A percentile compares a stretch with the other conserved stretches of the same genome.
Evolutionary conservation across 2,797 vertebrate species (phyloP).

Genomic region (Thripadectes ignobilis): DNA sequence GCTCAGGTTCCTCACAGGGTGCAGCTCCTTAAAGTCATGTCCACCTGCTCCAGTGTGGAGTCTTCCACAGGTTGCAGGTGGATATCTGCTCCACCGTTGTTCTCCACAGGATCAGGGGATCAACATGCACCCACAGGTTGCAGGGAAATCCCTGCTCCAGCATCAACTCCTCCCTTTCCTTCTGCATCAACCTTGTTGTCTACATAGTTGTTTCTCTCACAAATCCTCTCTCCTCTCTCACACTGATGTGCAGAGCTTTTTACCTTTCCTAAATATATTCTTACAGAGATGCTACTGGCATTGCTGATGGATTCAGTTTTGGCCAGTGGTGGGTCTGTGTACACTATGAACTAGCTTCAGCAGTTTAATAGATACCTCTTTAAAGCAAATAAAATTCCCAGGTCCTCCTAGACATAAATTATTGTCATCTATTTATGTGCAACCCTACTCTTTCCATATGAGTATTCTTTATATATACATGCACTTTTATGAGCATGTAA

Average conservation of each 20-base stretch:
- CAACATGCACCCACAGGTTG: neutral
- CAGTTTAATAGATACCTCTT: neutral
- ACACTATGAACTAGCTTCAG: neutral
- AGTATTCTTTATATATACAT: neutral
- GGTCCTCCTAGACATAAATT: neutral
- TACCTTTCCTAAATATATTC: neutral
- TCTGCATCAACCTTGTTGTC: no score
- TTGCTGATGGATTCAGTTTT: neutral
- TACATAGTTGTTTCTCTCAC: neutral
- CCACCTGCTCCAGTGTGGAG: accelerated
- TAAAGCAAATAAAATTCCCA: neutral
- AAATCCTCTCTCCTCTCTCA: neutral
- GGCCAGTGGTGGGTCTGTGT: neutral
- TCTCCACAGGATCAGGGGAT: neutral
- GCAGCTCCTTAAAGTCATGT: neutral
- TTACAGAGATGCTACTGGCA: neutral
- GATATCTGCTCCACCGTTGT: neutral
- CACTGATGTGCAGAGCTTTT: neutral
- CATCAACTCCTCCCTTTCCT: neutral
- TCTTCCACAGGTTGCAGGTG: neutral
- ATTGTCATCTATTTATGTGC: neutral
- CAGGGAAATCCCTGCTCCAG: neutral
- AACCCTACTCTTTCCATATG: neutral
- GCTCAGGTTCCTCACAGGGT: no score
- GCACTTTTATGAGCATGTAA: neutral